Evolutionary conservation across 2,797 vertebrate genomes (phyloP).

Genomic region (Diglossa cyanea): DNA sequence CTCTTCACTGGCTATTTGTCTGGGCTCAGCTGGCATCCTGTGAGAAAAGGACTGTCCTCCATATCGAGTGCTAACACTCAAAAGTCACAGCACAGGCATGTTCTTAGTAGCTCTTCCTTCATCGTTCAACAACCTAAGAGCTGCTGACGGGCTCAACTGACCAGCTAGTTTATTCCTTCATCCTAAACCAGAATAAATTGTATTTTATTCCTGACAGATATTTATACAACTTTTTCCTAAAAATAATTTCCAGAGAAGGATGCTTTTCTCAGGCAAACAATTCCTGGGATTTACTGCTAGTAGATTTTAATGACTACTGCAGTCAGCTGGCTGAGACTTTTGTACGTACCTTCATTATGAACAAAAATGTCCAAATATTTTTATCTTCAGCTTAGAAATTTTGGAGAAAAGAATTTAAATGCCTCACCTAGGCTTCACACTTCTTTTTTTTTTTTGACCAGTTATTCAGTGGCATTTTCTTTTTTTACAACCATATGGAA

Average conservation of each 20-base stretch:
- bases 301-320: neutral
- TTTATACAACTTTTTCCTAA: neutral
- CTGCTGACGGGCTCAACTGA: neutral
- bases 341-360: neutral
- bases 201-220: neutral
- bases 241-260: neutral
- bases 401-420: neutral
- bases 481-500: neutral
- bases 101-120: neutral
- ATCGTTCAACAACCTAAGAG: neutral
- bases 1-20: neutral
- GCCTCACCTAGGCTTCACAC: neutral
- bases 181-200: neutral
- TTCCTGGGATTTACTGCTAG: neutral
- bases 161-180: neutral
- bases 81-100: accelerated
- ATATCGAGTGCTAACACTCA: neutral
- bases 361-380: neutral
- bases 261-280: neutral
- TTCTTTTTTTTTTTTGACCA: neutral
- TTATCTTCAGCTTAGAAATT: neutral
- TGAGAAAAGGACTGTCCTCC: neutral
- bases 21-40: neutral
- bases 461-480: neutral
- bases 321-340: neutral